Evolutionary conservation across 2,797 vertebrate species (phyloP), one percentile per base, ranked within the genome.

Genomic region (Micropoecilia bifurca): DNA sequence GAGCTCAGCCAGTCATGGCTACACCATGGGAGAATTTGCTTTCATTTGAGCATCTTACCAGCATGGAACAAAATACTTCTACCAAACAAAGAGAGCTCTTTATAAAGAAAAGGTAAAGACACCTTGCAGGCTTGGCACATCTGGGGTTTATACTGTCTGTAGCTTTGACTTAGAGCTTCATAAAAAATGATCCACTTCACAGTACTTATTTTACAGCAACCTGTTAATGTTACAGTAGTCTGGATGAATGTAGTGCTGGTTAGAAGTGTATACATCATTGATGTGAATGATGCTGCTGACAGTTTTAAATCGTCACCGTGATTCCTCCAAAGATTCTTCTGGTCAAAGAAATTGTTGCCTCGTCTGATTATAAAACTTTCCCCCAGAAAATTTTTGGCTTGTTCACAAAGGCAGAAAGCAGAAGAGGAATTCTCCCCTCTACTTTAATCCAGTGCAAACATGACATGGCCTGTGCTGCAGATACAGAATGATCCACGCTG

Each of bases 31-130:
- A 93, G 55, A 88, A 86, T 88, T 86, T 73, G 79, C 78, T 74
- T 74, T 90, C 88, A 78, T 30, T 81, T 82, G 81, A 76, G 33
- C 55, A 83, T 90, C 66, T 83, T 68, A 83, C 48, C 25, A 7
- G 71, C 68, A 78, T 66, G 28, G 85, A 86, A 48, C 80, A 73
- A 82, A 80, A 79, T 55, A 79, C 61, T 83, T 89, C 89, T 73
- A 76, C 50, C 74, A 90, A 74, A 75, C 83, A 75, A 74, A 78
- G 66, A 75, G 14, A 76, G 9, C 73, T 61, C 1, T 50, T 2
- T 72, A 73, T 79, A 14, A 89, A 88, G 74, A 83, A 87, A 14
- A 93, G 95, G 95, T 96, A 86, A 14, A 71, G 85, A 59, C n/a
- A 20, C 3, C 43, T 75, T 14, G 12, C 69, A 53, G 55, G 14